Evolutionary conservation across 2,113 vertebrate genomes (phyloP).

Genomic region (Nestor notabilis): DNA sequence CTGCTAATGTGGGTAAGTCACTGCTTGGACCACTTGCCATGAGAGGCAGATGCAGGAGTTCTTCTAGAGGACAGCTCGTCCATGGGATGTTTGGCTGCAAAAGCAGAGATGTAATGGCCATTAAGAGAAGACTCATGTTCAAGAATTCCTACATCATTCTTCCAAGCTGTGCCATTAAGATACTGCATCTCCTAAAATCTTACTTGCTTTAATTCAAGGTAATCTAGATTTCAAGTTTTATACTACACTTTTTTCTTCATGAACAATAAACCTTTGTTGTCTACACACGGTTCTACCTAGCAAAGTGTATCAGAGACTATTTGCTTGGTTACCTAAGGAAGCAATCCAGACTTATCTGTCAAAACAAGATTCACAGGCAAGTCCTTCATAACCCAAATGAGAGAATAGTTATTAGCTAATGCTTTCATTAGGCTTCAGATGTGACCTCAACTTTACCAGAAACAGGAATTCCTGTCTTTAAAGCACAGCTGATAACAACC

Average conservation of each 20-base stretch:
- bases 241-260: neutral
- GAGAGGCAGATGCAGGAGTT: neutral
- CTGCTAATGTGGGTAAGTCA: neutral
- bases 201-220: neutral
- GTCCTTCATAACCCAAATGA: neutral
- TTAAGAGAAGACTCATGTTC: neutral
- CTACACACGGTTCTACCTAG: neutral
- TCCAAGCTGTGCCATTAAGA: neutral
- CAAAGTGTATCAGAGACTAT: neutral
- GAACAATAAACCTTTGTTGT: neutral
- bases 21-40: neutral
- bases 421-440: neutral
- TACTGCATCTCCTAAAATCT: neutral
- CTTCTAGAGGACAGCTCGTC: neutral
- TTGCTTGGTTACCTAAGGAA: neutral
- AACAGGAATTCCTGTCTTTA: neutral
- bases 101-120: neutral
- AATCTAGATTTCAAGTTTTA: neutral
- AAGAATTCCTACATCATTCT: neutral
- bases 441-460: neutral
- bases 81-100: neutral
- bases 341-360: neutral
- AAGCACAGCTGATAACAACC: neutral
- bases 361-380: neutral
- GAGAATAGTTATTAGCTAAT: neutral